Base-by-base conservation (phyloP, 2,113 vertebrate genomes). In the Bujurquina vittata region DNA sequence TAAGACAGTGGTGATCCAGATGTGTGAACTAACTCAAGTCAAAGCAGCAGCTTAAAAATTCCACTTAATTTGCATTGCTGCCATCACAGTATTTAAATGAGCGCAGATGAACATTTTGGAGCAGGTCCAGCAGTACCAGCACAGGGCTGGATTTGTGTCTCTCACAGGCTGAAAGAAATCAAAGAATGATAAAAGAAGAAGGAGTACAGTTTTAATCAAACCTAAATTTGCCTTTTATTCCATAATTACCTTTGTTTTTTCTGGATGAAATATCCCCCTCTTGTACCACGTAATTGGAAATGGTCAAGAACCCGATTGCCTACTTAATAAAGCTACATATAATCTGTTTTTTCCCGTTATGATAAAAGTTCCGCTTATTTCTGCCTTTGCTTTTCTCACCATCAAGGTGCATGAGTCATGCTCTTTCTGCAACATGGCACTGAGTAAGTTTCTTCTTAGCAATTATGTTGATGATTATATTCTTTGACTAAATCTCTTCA, bases 211-310 rank as follows among this genome's bases (percentile, higher is more conserved):
- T 84, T 69, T 60, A 72, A 76, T 76, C 55, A 83, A 60, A 37
- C 2, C 14, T 57, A 23, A 29, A 59, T 79, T 22, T 52, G 4
- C 56, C 49, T 65, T 10, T 22, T 73, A 18, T 84, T 14, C 23
- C 10, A 55, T 78, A 75, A 81, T 78, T 65, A 59, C 40, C n/a
- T n/a, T 77, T 79, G 20, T 57, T 49, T 57, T 29, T 73, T 77
- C 57, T 31, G n/a, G 29, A 72, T 72, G 26, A 72, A 72, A 72
- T 52, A 52, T 72, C 43, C 29, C 46, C 46, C 10, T 67, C 31
- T 80, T 60, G 40, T 33, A 23, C 43, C 14, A 54, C 20, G 5
- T 78, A 77, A 65, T 67, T 84, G 46, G 43, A 81, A 61, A 54
- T 81, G 17, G 65, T 67, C 60, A 74, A 61, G 18, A 15, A 75